Percentiles rank a stretch among this genome's conserved stretches.
Conservation (phyloP, 2,888 invertebrate species). For the Fabriciana adippe region DNA sequence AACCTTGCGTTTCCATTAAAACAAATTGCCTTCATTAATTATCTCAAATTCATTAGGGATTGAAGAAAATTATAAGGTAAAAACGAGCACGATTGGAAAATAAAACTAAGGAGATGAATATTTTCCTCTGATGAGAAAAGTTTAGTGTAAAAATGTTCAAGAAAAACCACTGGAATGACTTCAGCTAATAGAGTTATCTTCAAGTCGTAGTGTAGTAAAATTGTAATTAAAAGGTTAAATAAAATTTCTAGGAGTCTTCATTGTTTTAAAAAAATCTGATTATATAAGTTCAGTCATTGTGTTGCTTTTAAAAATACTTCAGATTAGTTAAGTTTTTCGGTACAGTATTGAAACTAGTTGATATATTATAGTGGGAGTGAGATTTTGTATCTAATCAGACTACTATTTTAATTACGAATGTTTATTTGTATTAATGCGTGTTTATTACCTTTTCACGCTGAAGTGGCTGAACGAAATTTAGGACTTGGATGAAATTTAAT, state of each 20-base stretch:
- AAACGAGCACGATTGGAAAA: conserved; percentile 17
- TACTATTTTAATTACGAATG: too few species aligned
- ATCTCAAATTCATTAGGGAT: conserved; percentile 21
- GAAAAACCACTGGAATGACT: conserved; percentile 50
- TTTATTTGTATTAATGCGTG: too few species aligned
- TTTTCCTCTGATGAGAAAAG: conserved; percentile 60
- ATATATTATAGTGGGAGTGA: too few species aligned
- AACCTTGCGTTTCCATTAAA: conserved; percentile 12
- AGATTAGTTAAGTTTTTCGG: too few species aligned
- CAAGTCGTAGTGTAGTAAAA: conserved; percentile 42
- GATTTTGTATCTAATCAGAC: too few species aligned
- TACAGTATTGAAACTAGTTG: too few species aligned
- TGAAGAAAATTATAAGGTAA: conserved; percentile 22
- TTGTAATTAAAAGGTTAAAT: conserved; percentile 10
- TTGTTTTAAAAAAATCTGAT: background rate
- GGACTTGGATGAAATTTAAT: too few species aligned
- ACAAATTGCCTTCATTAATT: conserved; percentile 23
- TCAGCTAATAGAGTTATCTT: conserved; percentile 55
- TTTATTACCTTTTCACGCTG: too few species aligned
- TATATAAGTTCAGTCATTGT: too few species aligned
- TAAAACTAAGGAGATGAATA: conserved; percentile 55
- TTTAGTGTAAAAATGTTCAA: conserved; percentile 43
- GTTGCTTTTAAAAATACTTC: too few species aligned
- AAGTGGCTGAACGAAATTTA: too few species aligned
- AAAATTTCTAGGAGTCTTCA: background rate